phyloP scores from a whole-genome alignment of 1,140 invertebrate species.

The Heliconius hewitsoni region DNA sequence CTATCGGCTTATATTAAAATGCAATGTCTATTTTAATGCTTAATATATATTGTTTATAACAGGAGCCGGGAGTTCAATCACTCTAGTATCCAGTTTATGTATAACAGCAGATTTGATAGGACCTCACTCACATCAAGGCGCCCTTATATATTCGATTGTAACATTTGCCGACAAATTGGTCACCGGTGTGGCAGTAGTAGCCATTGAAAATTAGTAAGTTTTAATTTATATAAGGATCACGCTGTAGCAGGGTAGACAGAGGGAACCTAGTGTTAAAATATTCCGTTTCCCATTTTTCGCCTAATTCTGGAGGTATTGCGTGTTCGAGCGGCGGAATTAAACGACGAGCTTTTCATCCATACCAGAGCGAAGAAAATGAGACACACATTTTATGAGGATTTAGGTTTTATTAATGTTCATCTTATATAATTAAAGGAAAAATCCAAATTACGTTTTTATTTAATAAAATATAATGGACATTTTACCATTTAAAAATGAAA shows the following conservation, averaged over 20 bases:
- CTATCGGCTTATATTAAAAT: not conserved
- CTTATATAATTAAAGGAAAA: too few species aligned
- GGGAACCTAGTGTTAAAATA: too few species aligned
- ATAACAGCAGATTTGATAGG: constrained; percentile 96
- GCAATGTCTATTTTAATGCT: not conserved
- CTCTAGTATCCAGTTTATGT: constrained; percentile 94
- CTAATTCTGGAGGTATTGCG: too few species aligned
- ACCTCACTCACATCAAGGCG: constrained; percentile 92
- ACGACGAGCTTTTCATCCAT: too few species aligned
- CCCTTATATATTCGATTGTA: constrained; percentile 95
- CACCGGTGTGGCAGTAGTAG: constrained; percentile 92
- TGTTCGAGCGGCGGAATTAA: too few species aligned
- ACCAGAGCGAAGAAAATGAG: too few species aligned
- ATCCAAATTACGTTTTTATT: too few species aligned
- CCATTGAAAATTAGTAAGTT: constrained; percentile 91
- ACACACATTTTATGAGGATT: too few species aligned
- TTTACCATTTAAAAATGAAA: too few species aligned
- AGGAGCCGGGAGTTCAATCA: constrained; percentile 92
- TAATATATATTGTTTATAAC: constrained; percentile 14
- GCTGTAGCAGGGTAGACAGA: not conserved
- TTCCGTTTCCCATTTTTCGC: too few species aligned
- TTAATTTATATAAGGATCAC: not conserved
- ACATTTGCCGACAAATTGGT: constrained; percentile 97
- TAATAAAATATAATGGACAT: too few species aligned
- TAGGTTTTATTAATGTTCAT: too few species aligned